Conservation (phyloP, 2,797 vertebrate species). For the Hapalemur alaotrensis region DNA sequence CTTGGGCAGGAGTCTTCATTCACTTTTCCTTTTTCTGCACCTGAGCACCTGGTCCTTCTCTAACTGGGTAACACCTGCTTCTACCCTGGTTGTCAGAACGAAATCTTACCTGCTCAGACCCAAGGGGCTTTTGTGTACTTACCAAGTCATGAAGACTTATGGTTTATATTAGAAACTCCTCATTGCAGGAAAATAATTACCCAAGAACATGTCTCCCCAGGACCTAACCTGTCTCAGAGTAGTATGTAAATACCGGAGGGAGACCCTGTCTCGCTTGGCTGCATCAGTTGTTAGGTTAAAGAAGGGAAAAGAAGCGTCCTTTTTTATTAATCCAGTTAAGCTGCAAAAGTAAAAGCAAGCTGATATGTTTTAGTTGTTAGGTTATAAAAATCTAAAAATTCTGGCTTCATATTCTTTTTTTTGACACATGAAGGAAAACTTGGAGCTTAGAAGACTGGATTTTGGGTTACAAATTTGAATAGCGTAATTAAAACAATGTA, state of each 20-base stretch:
- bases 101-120: neutral
- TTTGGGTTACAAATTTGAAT: neutral
- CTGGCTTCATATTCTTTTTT: neutral
- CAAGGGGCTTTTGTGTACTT: neutral
- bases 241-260: accelerated
- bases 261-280: neutral
- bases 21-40: too few relatives aligned
- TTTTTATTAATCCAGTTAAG: neutral
- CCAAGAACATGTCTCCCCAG: neutral
- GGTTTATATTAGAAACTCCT: neutral
- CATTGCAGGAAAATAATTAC: neutral
- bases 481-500: neutral
- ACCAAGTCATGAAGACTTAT: neutral
- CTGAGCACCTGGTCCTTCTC: neutral
- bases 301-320: neutral
- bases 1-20: neutral
- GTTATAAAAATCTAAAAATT: neutral
- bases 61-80: accelerated
- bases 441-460: neutral
- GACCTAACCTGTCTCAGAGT: neutral
- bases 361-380: neutral
- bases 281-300: neutral
- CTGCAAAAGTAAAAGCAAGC: neutral
- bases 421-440: neutral
- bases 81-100: neutral